Evolutionary conservation across 2,113 vertebrate species (phyloP).

Genomic region (Falcunculus frontatus): DNA sequence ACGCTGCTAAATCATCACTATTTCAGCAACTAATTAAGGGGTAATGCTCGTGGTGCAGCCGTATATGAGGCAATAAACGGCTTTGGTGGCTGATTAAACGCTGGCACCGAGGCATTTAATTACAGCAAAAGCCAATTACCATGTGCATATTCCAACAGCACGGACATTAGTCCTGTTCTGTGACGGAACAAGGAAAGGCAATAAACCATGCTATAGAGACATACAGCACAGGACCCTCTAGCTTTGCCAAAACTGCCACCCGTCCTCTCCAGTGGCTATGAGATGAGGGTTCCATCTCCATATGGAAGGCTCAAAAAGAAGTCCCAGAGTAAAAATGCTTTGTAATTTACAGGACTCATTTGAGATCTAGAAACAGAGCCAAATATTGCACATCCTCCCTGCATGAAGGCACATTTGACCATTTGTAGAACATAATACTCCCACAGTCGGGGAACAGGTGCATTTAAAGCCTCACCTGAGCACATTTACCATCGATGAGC

Average conservation of each 20-base stretch:
- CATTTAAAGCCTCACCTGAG: neutral
- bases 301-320: neutral
- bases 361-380: neutral
- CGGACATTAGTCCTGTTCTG: neutral
- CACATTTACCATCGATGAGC: neutral
- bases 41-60: constrained; percentile 60
- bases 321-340: neutral
- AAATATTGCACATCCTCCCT: neutral
- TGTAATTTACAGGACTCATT: neutral
- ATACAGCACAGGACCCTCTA: neutral
- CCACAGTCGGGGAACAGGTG: neutral
- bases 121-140: constrained; percentile 55
- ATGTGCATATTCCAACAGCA: neutral
- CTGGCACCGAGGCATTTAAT: constrained; percentile 59
- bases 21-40: constrained; percentile 73
- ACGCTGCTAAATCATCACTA: constrained; percentile 70
- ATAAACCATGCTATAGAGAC: neutral
- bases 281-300: neutral
- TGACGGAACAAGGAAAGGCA: neutral
- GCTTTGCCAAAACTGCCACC: neutral
- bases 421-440: neutral
- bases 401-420: neutral
- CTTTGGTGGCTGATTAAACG: constrained; percentile 68
- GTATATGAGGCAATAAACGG: constrained; percentile 67
- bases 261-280: neutral